A percentile compares a stretch with the other conserved stretches of the same genome.
phyloP scores from a whole-genome alignment of 2,113 vertebrate genomes.

The Tylochromis polylepis region DNA sequence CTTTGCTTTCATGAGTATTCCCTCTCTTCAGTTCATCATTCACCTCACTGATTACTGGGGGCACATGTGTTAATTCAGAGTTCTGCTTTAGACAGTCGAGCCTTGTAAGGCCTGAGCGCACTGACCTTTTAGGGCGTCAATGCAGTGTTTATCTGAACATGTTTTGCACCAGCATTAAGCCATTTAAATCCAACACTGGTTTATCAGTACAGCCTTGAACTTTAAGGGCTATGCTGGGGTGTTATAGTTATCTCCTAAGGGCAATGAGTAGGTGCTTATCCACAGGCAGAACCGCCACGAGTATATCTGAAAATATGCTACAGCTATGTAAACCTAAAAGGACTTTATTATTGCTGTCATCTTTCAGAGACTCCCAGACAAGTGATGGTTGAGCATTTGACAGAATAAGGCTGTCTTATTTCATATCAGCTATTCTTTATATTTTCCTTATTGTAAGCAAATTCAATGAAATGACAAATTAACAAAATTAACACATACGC shows the following conservation, averaged over 20 bases:
- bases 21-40: background rate
- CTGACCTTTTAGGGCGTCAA: background rate
- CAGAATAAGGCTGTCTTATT: background rate
- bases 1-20: background rate
- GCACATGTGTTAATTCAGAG: constrained; percentile 10
- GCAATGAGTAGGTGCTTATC: background rate
- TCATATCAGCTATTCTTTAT: background rate
- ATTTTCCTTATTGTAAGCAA: background rate
- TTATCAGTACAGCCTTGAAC: background rate
- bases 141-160: constrained; percentile 8
- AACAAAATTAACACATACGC: background rate
- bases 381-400: background rate
- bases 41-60: background rate
- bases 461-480: background rate
- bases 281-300: background rate
- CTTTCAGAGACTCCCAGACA: background rate
- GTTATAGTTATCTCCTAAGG: background rate
- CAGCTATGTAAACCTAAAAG: background rate
- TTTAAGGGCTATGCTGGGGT: background rate
- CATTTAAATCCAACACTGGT: background rate
- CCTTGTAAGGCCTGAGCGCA: background rate
- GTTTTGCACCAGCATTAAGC: background rate
- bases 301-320: background rate
- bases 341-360: background rate
- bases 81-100: background rate